Evolutionary conservation across 1,140 invertebrate genomes (phyloP), one percentile per base, ranked within the genome.

Genomic region (Megalonaias nervosa): DNA sequence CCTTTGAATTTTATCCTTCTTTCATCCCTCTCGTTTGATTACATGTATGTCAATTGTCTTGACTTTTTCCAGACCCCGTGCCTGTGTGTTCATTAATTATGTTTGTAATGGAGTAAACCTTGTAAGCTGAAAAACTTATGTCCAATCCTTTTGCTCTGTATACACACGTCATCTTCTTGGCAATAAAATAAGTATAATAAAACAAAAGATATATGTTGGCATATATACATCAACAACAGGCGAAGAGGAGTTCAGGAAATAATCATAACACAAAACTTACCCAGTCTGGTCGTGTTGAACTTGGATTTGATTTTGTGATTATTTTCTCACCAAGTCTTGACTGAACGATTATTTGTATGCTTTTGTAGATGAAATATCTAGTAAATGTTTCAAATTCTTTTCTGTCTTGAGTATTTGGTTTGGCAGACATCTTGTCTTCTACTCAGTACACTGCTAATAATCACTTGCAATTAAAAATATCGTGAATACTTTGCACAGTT

Each of bases 321-420:
- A 96, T 93, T 91, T 96, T 97, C 73, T 96, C 94, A 15, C 96
- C 96, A 69, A 96, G 93, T 75, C 97, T 92, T 2, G 95, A 96
- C 87, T 97, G 96, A 13, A 98, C 95, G 77, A 98, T 96, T 19
- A 97, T 94, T 91, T 97, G 96, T 66, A 95, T 94, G 71, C 94
- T 93, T 92, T 97, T 97, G n/a, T 96, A 92, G 0, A 95, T 94
- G 73, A 98, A 92, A 88, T 96, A 96, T 89, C 96, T 97, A 0
- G 94, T 95, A 90, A 96, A 97, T 90, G 96, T 96, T 70, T 96
- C 95, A 88, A 97, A 91, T 82, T 95, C 94, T 83, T 94, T 94
- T 92, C 93, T 93, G 87, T 96, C 94, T 70, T 87, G 84, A 14
- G 57, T 62, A 17, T 60, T 66, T 57, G 64, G 67, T 31, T 72